Base-by-base conservation (phyloP, 1,140 invertebrate genomes). In the Hylaeus anthracinus region DNA sequence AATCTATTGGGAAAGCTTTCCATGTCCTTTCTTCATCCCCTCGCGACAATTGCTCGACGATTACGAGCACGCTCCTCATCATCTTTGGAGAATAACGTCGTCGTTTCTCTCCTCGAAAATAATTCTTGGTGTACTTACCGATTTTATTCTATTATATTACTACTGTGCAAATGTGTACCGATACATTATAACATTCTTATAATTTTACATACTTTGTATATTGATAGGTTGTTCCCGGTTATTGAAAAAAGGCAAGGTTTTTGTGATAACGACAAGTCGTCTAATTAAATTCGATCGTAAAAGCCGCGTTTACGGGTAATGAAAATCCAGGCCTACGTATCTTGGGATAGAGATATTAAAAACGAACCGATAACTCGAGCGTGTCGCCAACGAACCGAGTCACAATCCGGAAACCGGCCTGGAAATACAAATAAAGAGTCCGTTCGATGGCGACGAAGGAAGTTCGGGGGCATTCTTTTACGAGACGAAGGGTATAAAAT, bases 391-490 rank as follows among this genome's bases (percentile, higher is more conserved):
- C 15, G 2, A 0, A 37, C 9, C 5, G 55, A 15, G 5, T 3
- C 75, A 45, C 61, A 58, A 77, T 61, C 14, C 66, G 41, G 77
- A 81, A 84, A 84, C 45, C 43, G 79, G 61, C 43, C 6, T 48
- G 45, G 14, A 80, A 61, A 60, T 61, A 41, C 60, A 55, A 86
- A 85, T 78, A 66, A 70, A 76, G 79, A 58, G 72, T 14, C 26
- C 48, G 64, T 48, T 51, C 43, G n/a, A 4, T 41, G 15, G 55
- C 71, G 41, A 79, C 45, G 61, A 76, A 82, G 77, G 79, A 87
- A 72, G 79, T 76, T 60, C 75, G 63, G 69, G 63, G 43, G 61
- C 61, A 48, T 37, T 72, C 48, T 64, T 86, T 86, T 81, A 86
- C 61, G 56, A 76, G 79, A 63, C 72, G 55, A 77, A 77, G 70